Conservation (phyloP, 2,888 invertebrate genomes). For the Megaustenia siamemsis region DNA sequence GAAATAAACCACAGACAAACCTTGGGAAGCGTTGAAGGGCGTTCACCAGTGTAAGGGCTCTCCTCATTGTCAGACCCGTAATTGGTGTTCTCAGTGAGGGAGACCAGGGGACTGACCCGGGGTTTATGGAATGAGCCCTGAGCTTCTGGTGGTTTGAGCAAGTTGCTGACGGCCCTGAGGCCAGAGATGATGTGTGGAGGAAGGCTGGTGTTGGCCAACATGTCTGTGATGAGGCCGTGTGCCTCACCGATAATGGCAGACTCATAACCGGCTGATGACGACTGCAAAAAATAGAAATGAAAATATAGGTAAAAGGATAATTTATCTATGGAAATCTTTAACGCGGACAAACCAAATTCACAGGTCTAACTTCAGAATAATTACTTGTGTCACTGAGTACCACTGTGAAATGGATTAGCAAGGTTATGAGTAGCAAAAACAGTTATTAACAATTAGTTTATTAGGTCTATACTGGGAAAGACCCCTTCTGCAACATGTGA, state of each 20-base stretch:
- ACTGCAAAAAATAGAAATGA: conserved; percentile 64
- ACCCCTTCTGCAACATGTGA: too few relatives aligned
- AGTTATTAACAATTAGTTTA: too few relatives aligned
- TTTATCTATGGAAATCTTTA: too few relatives aligned
- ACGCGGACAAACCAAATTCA: too few relatives aligned
- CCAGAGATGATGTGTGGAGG: conserved; percentile 82
- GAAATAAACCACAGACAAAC: conserved; percentile 66
- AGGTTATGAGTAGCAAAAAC: too few relatives aligned
- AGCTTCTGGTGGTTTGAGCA: conserved; percentile 81
- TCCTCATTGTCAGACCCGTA: conserved; percentile 81
- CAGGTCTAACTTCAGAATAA: too few relatives aligned
- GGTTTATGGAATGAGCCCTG: conserved; percentile 77
- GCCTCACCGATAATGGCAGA: conserved; percentile 82
- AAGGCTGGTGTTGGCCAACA: conserved; percentile 82
- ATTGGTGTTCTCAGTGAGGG: conserved; percentile 74
- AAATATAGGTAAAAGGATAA: too few relatives aligned
- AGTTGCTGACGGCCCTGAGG: conserved; percentile 82
- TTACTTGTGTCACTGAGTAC: too few relatives aligned
- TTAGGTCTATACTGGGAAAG: too few relatives aligned
- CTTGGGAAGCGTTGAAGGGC: conserved; percentile 82
- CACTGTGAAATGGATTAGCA: too few relatives aligned
- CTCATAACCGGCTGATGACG: conserved; percentile 76
- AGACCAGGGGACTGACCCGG: conserved; percentile 76
- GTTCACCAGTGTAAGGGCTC: conserved; percentile 82
- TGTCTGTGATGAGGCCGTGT: conserved; percentile 83